Base-by-base conservation (phyloP, 2,888 invertebrate species). In the Idaea aversata region DNA sequence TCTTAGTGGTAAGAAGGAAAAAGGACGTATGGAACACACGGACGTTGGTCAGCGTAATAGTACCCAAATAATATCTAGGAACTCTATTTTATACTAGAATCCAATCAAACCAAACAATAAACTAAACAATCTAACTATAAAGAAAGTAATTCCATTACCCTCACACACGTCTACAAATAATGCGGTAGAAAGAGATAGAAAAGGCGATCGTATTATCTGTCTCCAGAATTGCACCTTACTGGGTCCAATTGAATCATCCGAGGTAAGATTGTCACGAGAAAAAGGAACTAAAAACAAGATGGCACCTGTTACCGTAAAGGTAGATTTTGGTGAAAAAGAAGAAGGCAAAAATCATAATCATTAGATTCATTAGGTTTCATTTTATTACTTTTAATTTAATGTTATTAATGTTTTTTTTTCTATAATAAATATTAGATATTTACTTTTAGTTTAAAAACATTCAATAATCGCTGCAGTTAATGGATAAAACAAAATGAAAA, bases 241-340 rank as follows among this genome's bases (percentile, higher is more conserved):
- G 65, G 58, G 69, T 77, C 73, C 79, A 81, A 85, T 84, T 80
- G 86, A 84, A 85, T 86, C 82, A 83, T 76, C 75, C 76, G 66
- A 71, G 76, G 68, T 74, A 71, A 79, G 80, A 84, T 78, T 81
- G 82, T 79, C 82, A 78, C 75, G 71, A 69, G 65, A 71, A 65
- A 72, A 72, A 72, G 67, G 67, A 68, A 66, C 59, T 70, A 73
- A 76, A 76, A 68, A 57, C 34, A 63, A 34, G 70, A 71, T 35
- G 38, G 61, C n/a, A 61, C n/a, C n/a, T 35, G 35, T 38, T 34
- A 38, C 15, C n/a, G 10, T 34, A 13, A 61, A 70, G 62, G 62
- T 59, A 25, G 59, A 59, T 59, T 59, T 59, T 4, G n/a, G 16
- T 15, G 3, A 15, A 15, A 16, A 25, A 25, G 25, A 25, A n/a